These are phyloP conservation scores for Acrobasis consociella DNA, from an alignment of 2,888 invertebrate species.

Conservation along the genomic window DNA sequence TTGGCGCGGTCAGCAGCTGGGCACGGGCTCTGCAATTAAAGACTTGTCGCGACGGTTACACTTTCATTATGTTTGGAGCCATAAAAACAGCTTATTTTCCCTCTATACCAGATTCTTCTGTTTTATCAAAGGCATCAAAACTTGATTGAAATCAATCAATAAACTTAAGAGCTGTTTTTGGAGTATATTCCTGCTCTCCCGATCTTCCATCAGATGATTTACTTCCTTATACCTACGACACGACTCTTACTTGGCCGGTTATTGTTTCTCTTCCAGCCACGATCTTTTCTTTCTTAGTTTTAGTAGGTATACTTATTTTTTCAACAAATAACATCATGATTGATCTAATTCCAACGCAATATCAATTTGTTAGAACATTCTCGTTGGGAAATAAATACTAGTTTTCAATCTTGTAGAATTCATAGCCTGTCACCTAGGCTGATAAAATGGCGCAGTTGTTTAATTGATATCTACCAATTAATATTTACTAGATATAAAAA, in stretches of 20 bases:
- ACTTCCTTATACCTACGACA: too few species aligned
- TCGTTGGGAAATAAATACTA: not conserved
- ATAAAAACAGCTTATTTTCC: conserved; percentile 11
- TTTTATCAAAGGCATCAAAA: too few species aligned
- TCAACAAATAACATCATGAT: not conserved
- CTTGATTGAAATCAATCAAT: too few species aligned
- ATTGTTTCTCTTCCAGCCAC: too few species aligned
- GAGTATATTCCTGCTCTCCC: too few species aligned
- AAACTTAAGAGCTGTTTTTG: too few species aligned
- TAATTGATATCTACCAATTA: not conserved
- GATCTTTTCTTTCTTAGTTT: too few species aligned
- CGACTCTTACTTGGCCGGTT: too few species aligned
- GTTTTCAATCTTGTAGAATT: not conserved
- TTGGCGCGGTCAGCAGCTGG: conserved; percentile 37
- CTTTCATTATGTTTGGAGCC: conserved; percentile 31
- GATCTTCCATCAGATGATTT: too few species aligned
- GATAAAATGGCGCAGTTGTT: not conserved
- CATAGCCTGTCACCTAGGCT: not conserved
- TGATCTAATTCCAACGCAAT: not conserved
- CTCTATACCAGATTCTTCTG: too few species aligned
- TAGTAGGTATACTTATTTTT: too few species aligned
- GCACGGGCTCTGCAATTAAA: conserved; percentile 44
- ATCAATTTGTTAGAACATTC: conserved; percentile 4
- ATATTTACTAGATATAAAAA: not conserved
- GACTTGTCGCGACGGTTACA: conserved; percentile 43